Evolutionary conservation across 2,888 invertebrate species (phyloP), one percentile per base, ranked within the genome.

Genomic region (Seira ritae): DNA sequence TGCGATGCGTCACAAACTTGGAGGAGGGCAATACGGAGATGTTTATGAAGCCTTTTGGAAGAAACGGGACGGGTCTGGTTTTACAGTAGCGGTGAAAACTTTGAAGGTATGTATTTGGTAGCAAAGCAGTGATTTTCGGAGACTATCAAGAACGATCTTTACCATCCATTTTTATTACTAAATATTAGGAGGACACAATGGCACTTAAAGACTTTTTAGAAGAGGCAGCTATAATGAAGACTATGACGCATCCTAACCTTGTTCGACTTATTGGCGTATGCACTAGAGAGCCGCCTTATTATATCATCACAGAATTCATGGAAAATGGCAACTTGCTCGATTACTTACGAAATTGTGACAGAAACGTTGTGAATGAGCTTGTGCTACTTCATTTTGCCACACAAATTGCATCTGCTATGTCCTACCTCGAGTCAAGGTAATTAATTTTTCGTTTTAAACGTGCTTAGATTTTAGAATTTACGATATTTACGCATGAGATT

Each of bases 291-390:
- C 98, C 99, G 12, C 99, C 99, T 2, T 99, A 99, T 92, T 99
- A 99, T 92, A 99, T 99, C 90, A 97, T 99, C 90, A 99, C 99
- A 17, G 99, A 99, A 92, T 99, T 98, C 91, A 99, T 99, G 99
- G 96, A 96, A 90, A 96, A 98, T 89, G 99, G 99, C 77, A 99
- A 99, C 92, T 93, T 99, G 88, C 92, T 99, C 82, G 99, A 99
- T 92, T 99, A 97, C 91, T 92, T 99, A 88, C 94, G 99, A 76
- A 95, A 95, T 88, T 95, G 95, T 83, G 96, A 95, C 90, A 94
- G 95, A 89, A 95, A 95, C 88, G 95, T 96, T 90, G 95, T 99
- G 72, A 97, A 97, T 89, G 98, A 98, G 12, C 97, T 98, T 1
- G 97, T 97, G 24, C 94, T 99, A 84, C 96, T 99, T 94, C 97